Percentiles rank a stretch among this genome's conserved stretches.
phyloP scores from a whole-genome alignment of 1,140 invertebrate species.

The Zaprionus nigranus region DNA sequence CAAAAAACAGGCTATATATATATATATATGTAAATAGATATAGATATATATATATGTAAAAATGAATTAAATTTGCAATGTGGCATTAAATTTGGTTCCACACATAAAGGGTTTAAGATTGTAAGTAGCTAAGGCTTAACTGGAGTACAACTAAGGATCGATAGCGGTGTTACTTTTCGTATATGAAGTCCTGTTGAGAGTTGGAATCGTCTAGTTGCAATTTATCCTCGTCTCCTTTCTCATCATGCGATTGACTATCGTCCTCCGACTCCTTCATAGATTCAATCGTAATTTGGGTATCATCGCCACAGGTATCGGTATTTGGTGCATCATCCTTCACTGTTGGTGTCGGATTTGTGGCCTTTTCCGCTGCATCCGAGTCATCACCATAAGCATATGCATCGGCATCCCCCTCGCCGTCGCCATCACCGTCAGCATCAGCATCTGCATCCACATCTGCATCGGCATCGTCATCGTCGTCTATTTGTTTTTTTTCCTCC shows the following conservation, averaged over 20 bases:
- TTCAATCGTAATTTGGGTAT: conserved; percentile 69
- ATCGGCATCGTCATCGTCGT: conserved; percentile 15
- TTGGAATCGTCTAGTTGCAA: conserved; percentile 23
- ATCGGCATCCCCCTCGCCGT: conserved; percentile 15
- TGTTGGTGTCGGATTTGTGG: background rate
- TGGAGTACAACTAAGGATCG: conserved; percentile 16
- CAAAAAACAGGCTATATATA: conserved; percentile 9
- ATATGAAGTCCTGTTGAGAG: conserved; percentile 32
- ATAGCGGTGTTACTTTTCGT: conserved; percentile 27
- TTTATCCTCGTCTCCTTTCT: conserved; percentile 37
- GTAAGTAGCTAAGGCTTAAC: conserved; percentile 24
- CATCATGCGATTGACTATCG: conserved; percentile 50
- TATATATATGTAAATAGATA: conserved; percentile 6
- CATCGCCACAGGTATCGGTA: conserved; percentile 39
- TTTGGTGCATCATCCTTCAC: conserved; percentile 28
- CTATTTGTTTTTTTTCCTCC: conserved; percentile 8
- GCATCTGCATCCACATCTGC: background rate
- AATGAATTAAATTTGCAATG: background rate
- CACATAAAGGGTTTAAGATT: background rate
- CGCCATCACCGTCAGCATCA: conserved; percentile 9
- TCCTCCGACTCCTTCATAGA: conserved; percentile 71
- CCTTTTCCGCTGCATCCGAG: conserved; percentile 16
- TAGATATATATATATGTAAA: background rate
- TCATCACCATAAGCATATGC: conserved; percentile 31
- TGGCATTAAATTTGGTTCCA: background rate